Conservation (phyloP, 2,797 vertebrate genomes). For the Setipinna tenuifilis region DNA sequence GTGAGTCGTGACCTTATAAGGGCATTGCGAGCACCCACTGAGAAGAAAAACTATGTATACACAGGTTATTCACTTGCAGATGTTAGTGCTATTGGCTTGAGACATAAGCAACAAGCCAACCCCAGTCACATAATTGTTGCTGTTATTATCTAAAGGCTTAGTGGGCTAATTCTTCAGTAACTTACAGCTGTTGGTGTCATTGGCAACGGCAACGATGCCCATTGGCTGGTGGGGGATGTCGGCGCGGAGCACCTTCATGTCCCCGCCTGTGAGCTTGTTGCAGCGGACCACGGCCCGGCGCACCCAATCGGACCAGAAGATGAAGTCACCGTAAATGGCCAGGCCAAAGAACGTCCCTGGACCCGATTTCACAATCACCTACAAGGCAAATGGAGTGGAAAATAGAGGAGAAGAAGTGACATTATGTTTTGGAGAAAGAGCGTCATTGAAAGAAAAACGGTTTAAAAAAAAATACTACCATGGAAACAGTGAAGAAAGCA, state of each 20-base stretch:
- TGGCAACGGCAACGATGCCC: conserved; percentile 85
- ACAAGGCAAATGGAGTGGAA: conserved; percentile 40
- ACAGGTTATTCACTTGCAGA: too few relatives aligned
- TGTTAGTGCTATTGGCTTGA: too few relatives aligned
- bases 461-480: background rate
- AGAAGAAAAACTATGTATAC: too few relatives aligned
- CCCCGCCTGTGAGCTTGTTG: conserved; percentile 84
- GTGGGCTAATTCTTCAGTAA: conserved; percentile 38
- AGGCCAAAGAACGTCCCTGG: conserved; percentile 85
- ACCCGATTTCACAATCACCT: conserved; percentile 85
- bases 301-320: conserved; percentile 88
- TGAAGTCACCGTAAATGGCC: conserved; percentile 82
- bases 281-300: conserved; percentile 83
- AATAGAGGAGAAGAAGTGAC: background rate
- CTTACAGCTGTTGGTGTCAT: conserved; percentile 87
- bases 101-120: background rate
- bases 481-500: background rate
- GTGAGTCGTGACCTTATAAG: too few relatives aligned
- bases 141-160: background rate
- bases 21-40: too few relatives aligned
- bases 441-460: background rate
- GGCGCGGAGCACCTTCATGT: conserved; percentile 82
- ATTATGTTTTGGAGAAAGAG: background rate
- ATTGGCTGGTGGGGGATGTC: conserved; percentile 87
- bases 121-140: background rate